Evolutionary conservation across 2,888 invertebrate species (phyloP).

Genomic region (Netelia virgata): DNA sequence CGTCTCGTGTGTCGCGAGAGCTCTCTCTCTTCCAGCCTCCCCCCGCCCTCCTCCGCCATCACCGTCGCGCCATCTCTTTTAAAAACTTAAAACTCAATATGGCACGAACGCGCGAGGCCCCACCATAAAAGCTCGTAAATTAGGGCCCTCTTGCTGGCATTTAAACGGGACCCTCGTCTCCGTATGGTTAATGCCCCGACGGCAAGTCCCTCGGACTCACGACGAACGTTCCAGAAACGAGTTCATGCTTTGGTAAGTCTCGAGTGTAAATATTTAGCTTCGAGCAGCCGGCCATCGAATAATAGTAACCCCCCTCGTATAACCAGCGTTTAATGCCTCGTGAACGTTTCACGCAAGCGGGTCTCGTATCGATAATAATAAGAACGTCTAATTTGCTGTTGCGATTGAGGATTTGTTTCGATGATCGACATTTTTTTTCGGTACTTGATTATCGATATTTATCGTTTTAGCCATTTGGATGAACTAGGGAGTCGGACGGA

Average conservation of each 20-base stretch:
- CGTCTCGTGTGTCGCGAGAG: constrained; percentile 70
- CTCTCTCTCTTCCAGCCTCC: not conserved
- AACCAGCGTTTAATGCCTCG: constrained; percentile 9
- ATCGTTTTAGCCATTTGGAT: too few relatives aligned
- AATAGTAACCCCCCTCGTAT: constrained; percentile 69
- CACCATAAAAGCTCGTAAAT: constrained; percentile 71
- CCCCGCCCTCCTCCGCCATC: not conserved
- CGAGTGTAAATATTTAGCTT: constrained; percentile 71
- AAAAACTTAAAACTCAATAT: constrained; percentile 63
- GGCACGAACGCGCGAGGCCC: constrained; percentile 58
- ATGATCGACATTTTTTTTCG: too few relatives aligned
- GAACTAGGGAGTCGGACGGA: too few relatives aligned
- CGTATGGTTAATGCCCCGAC: constrained; percentile 6
- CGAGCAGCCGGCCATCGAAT: constrained; percentile 68
- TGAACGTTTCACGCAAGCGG: constrained; percentile 5
- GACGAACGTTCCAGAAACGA: constrained; percentile 41
- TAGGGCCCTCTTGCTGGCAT: constrained; percentile 63
- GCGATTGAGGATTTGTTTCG: too few relatives aligned
- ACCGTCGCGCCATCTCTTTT: not conserved
- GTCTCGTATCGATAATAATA: not conserved
- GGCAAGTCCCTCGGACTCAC: constrained; percentile 22
- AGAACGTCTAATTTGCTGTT: not conserved
- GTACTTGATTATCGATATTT: too few relatives aligned
- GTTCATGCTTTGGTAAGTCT: constrained; percentile 69
- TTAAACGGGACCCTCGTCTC: constrained; percentile 56